Evolutionary conservation across 23 tunicate genomes (phyloP), one percentile per base, ranked within the genome.

Genomic region (Ciona savignyi): DNA sequence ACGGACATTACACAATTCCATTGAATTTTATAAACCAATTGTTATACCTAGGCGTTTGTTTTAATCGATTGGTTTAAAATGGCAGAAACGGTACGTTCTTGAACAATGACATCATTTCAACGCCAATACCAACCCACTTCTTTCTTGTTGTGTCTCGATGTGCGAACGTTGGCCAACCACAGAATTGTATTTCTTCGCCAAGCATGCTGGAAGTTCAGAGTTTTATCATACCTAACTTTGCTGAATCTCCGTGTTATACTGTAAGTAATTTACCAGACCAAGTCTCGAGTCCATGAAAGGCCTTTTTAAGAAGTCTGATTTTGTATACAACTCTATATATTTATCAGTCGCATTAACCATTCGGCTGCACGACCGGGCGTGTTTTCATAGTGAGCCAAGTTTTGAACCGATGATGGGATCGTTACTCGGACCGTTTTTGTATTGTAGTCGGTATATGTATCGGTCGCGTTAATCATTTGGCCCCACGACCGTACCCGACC

Each of bases 151-250:
- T 60, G 0, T 63, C 66, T 21, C 76, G 84, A 25, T 73, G 86
- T 66, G 34, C 22, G 35, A 65, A 73, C 48, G 66, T 11, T 3
- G 67, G 72, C 0, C 34, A 9, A 0, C 26, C 29, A 0, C 48
- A 62, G 29, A 35, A 74, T 1, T 89, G 96, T 68, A 27, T 27
- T 1, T 31, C 32, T 1, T 33, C 77, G 3, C 77, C 82, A 9
- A 67, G 74, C 4, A 61, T 68, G 23, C 2, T 77, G 19, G 89
- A 89, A 70, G 81, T 79, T 32, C 62, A 82, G 2, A 66, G 73
- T 51, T 89, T 83, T 35, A 79, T 89, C 21, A 89, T 89, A 73
- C 96, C 96, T 0, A 89, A 89, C 67, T 89, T 29, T 48, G 80
- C 26, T 4, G 67, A n/a, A n/a, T 23, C 26, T 9, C 76, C 76